Evolutionary conservation across 2,113 vertebrate genomes (phyloP), one percentile per base, ranked within the genome.

Genomic region (Scolopax mira): DNA sequence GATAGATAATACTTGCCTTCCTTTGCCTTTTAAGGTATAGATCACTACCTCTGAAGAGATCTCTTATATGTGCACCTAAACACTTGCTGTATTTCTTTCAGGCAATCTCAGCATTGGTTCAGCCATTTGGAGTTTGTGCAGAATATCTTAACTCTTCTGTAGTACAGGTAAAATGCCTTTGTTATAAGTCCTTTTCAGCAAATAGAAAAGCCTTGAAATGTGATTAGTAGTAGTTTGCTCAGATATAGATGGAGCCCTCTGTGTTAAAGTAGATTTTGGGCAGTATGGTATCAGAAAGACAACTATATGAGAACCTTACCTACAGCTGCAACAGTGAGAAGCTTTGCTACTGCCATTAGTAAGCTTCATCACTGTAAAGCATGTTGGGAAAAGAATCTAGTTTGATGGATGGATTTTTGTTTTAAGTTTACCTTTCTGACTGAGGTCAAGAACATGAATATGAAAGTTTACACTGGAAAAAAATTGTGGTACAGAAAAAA

Each of bases 71-170:
- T 88, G 12, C 93, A 35, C 46, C 35, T 96, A 16, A 89, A 78
- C 84, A 51, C 10, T 78, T 75, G 8, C 39, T 97, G 15, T 95
- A 9, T 96, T 94, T 91, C 72, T 93, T 91, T 30, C 94, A 99
- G 99, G 98, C 98, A 60, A 99, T 99, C 25, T 99, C 99, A 21
- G 99, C 99, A 25, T 95, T 99, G 94, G 98, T 99, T 77, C 99
- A 99, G 16, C 99, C 99, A 22, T 98, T 99, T 27, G 99, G 99
- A 52, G 99, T 99, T 24, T 99, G 99, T 97, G 99, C 99, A 58
- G 99, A 99, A 90, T 99, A 99, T 97, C 98, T 99, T 30, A 99
- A 99, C 96, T 98, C 99, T 83, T 98, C 98, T 13, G 98, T 99
- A 44, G 98, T 99, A 44, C 99, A 99, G 99, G 99, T 99, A 97